Evolutionary conservation across 2,113 vertebrate genomes (phyloP), one percentile per base, ranked within the genome.

Genomic region (Malurus melanocephalus): DNA sequence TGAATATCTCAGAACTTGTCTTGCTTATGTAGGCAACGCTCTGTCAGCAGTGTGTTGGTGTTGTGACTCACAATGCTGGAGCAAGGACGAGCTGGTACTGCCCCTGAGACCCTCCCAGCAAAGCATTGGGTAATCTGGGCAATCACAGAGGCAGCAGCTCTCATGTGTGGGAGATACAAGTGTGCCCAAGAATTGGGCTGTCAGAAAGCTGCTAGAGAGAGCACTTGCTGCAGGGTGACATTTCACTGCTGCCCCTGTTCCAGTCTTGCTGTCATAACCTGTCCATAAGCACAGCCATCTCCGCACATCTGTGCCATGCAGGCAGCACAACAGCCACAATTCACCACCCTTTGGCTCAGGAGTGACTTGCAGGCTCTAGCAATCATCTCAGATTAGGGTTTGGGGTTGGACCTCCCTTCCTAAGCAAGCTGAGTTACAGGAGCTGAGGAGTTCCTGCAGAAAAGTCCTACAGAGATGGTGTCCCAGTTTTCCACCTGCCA

Each of bases 141-240:
- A 43, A 6, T 49, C 48, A 13, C 48, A 68, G 53, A 24, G 28
- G 18, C 28, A 62, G 67, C 43, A 38, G 1, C 52, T 67, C 6
- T 0, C 22, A 1, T 0, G 0, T 16, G 13, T 4, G 0, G 22
- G 57, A 73, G 22, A 9, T 3, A 6, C 2, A 45, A 66, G 12
- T 8, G 19, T 42, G 49, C 22, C 22, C 38, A 11, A 38, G 22
- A 65, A 43, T 26, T 1, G 8, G 26, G 4, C 26, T 56, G n/a
- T 69, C 20, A 43, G 80, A 51, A 32, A 19, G 46, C 3, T 45
- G 30, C 13, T 17, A 32, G 27, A 75, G 9, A 48, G 3, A 40
- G 10, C 1, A 0, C 48, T 75, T 48, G 65, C 61, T 71, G 26
- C 23, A 59, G 35, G 13, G 28, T 43, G 22, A 2, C 11, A 18